These are phyloP conservation scores for Hemicentrotus pulcherrimus DNA, from an alignment of 35 echinoderm and acorn worm species.

Conservation along the genomic window DNA sequence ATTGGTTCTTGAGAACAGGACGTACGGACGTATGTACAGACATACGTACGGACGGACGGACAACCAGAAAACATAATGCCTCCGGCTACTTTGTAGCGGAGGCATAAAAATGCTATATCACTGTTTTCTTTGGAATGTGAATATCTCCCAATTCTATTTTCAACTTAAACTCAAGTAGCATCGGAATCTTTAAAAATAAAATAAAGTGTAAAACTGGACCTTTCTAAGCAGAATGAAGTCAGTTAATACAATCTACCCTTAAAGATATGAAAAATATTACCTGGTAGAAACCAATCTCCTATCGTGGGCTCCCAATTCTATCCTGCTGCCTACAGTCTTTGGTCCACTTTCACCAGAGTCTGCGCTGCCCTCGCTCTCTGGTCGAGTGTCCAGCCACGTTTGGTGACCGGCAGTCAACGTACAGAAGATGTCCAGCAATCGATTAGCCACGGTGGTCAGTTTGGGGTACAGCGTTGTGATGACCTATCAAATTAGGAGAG, in stretches of 20 bases:
- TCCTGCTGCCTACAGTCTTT: slow-evolving; percentile 42
- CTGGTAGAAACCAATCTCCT: slow-evolving; percentile 78
- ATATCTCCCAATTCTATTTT: too few relatives aligned
- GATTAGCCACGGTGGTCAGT: slow-evolving; percentile 67
- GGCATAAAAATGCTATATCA: neutral
- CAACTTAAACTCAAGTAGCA: too few relatives aligned
- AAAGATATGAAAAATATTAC: neutral
- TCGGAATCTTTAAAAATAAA: too few relatives aligned
- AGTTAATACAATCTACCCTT: too few relatives aligned
- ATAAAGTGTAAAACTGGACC: too few relatives aligned
- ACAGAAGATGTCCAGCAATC: slow-evolving; percentile 82
- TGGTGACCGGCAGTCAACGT: slow-evolving; percentile 81
- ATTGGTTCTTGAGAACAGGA: too few relatives aligned
- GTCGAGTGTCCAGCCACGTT: neutral
- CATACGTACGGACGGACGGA: too few relatives aligned
- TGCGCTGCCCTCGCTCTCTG: neutral
- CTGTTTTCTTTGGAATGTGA: too few relatives aligned
- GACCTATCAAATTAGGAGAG: slow-evolving; percentile 59
- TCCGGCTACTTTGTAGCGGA: too few relatives aligned
- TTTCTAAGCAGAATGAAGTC: too few relatives aligned
- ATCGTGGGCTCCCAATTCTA: slow-evolving; percentile 33
- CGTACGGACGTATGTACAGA: too few relatives aligned
- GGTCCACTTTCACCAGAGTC: slow-evolving; percentile 9
- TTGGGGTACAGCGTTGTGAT: slow-evolving; percentile 74
- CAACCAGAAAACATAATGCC: too few relatives aligned